Base-by-base conservation (phyloP, 2,888 invertebrate species). In the Lacanobia wlatinum region DNA sequence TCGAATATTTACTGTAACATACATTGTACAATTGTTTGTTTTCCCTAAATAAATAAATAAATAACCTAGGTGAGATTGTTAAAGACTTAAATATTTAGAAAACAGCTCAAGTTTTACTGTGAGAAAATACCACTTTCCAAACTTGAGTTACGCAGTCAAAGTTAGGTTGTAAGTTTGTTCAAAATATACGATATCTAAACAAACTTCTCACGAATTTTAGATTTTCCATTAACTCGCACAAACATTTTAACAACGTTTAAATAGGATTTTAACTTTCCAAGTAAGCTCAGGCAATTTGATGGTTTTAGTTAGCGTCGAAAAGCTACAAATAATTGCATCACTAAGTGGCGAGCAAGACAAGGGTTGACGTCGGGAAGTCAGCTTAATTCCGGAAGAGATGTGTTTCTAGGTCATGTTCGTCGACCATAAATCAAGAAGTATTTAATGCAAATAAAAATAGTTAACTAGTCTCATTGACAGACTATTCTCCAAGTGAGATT, bases 271-370 rank as follows among this genome's bases (percentile, higher is more conserved):
- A 65, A 58, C 34, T 75, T 76, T 53, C 18, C 43, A 3, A 58
- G 56, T 71, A 60, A 80, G 67, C 34, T 71, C 6, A 40, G 21
- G 8, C 21, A 48, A 50, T 61, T 79, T 64, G 18, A 52, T 50
- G 61, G 63, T 23, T 60, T 64, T 28, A 53, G 28, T 5, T 50
- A 12, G 18, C 50, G 34, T 3, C 14, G n/a, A 55, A 70, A 71
- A 67, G 40, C 58, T 55, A 70, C 40, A 70, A 65, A 78, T 67
- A 71, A 75, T 78, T 75, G 55, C 56, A 70, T 75, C 6, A 9
- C 23, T 71, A 69, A 78, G 53, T 61, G 40, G 65, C 10, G 34
- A 59, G n/a, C 46, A 52, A 52, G 75, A 74, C 53, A 61, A 61
- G 70, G 69, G 70, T 78, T 65, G 65, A 62, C 55, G 10, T 48